Conservation (phyloP, 2,797 vertebrate genomes). For the Diceros bicornis region DNA sequence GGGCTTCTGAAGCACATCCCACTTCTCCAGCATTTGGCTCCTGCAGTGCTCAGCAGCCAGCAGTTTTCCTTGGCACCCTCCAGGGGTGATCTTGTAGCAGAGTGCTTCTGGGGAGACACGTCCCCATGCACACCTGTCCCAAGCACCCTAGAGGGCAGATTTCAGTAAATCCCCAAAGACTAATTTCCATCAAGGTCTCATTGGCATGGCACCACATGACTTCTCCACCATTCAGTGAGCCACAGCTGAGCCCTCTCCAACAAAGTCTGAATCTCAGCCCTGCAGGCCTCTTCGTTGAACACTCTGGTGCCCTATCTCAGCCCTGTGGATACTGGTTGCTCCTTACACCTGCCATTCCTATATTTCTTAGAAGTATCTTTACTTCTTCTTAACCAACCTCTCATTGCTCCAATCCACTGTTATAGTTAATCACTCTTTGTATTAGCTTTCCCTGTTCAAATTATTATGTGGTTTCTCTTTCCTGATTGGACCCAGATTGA, state of each 20-base stretch:
- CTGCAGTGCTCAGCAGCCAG: no score
- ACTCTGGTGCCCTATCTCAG: not conserved
- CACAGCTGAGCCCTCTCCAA: not conserved
- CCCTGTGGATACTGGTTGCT: not conserved
- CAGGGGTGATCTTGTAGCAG: not conserved
- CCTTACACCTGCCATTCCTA: not conserved
- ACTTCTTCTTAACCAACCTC: not conserved
- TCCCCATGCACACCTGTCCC: not conserved
- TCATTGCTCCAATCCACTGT: not conserved
- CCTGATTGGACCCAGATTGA: not conserved
- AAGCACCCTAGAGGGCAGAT: not conserved
- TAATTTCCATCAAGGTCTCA: not conserved
- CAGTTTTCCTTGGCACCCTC: not conserved
- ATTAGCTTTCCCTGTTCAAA: not conserved
- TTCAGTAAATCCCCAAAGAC: not conserved
- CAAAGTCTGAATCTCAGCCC: not conserved
- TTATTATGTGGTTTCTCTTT: not conserved
- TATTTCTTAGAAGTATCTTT: not conserved
- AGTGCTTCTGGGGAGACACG: not conserved
- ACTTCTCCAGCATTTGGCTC: not conserved
- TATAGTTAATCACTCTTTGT: not conserved
- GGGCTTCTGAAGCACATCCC: not conserved
- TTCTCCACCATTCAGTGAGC: not conserved
- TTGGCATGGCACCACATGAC: not conserved
- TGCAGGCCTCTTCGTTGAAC: rapidly evolving